These are phyloP conservation scores for Smithornis capensis DNA, from an alignment of 2,113 vertebrate species.

Conservation along the genomic window DNA sequence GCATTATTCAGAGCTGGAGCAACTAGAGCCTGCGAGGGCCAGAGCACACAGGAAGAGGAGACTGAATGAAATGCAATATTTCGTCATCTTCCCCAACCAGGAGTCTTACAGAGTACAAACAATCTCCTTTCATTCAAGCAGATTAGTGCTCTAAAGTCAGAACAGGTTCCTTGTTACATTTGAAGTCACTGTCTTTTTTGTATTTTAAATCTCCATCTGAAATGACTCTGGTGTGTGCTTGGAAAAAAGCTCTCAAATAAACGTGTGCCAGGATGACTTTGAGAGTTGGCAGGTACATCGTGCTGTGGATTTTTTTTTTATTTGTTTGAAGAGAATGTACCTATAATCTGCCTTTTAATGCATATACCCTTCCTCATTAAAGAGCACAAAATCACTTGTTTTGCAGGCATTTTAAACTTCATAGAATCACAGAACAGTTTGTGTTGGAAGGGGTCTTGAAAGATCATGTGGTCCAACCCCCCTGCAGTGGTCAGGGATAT, in stretches of 20 bases:
- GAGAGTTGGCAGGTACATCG: background rate
- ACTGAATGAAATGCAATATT: background rate
- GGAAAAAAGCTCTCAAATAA: background rate
- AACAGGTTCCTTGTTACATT: background rate
- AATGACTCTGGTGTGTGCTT: background rate
- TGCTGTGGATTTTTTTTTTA: background rate
- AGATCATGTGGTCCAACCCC: background rate
- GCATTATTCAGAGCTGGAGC: background rate
- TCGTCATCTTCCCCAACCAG: background rate
- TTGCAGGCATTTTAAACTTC: background rate
- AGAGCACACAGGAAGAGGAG: background rate
- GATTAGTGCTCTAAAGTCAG: background rate
- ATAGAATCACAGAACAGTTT: background rate
- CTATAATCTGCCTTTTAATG: background rate
- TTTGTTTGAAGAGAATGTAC: background rate
- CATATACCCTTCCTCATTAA: background rate
- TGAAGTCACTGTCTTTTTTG: background rate
- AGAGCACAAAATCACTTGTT: background rate
- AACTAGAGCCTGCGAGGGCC: rapidly evolving
- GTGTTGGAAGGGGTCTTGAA: background rate
- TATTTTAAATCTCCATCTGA: background rate
- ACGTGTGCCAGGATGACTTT: background rate
- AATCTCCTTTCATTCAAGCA: background rate
- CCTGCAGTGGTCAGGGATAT: background rate
- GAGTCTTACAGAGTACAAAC: background rate